Conservation (phyloP, 2,797 vertebrate species). For the Cryptoprocta ferox region DNA sequence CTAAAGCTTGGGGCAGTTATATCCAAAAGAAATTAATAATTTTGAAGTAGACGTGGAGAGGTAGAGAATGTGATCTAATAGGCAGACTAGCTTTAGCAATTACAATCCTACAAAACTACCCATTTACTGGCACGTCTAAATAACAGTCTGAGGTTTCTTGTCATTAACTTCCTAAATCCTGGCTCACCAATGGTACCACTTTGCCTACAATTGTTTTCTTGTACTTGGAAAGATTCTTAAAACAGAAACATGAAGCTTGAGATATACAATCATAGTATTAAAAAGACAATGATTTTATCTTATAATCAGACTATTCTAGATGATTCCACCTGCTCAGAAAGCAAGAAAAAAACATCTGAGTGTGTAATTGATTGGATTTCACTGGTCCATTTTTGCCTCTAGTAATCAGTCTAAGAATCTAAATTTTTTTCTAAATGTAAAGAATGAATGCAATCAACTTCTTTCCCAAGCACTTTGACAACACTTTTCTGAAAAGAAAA, state of each 20-base stretch:
- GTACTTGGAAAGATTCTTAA: background rate
- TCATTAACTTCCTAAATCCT: background rate
- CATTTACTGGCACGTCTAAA: background rate
- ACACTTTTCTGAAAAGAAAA: background rate
- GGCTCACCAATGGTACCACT: background rate
- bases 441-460: background rate
- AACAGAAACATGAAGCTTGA: background rate
- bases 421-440: constrained; percentile 1
- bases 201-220: background rate
- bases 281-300: background rate
- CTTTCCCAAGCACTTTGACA: background rate
- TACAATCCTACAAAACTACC: background rate
- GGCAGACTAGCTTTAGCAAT: background rate
- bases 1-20: background rate
- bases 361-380: background rate
- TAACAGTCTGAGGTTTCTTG: background rate
- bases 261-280: background rate
- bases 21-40: background rate
- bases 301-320: background rate
- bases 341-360: background rate
- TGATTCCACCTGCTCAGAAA: background rate
- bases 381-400: background rate
- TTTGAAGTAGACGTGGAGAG: background rate
- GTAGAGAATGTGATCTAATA: background rate
- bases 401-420: background rate